A percentile compares a stretch with the other conserved stretches of the same genome.
Conservation (phyloP, 2,797 vertebrate genomes). For the Vireo griseus region DNA sequence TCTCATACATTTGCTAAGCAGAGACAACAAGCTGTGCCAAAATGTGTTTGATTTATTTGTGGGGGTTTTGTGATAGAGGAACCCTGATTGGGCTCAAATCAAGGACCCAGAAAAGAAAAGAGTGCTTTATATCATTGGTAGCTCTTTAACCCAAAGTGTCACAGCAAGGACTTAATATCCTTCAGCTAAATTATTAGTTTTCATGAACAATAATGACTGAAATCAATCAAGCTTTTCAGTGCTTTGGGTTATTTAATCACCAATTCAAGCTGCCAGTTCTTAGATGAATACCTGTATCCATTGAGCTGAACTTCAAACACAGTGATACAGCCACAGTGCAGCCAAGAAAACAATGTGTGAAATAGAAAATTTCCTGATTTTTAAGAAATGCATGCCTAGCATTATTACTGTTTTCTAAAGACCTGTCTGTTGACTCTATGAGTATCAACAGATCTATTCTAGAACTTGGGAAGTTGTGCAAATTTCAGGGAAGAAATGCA, state of each 20-base stretch:
- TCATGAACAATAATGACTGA: conserved; percentile 41
- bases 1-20: conserved; percentile 49
- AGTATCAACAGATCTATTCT: not conserved
- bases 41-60: conserved; percentile 57
- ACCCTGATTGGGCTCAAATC: conserved; percentile 28
- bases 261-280: conserved; percentile 26
- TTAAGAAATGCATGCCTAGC: not conserved
- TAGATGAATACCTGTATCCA: conserved; percentile 22
- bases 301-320: conserved; percentile 13
- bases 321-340: not conserved
- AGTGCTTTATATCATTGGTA: conserved; percentile 59
- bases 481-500: not conserved
- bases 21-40: conserved; percentile 56
- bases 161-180: conserved; percentile 59
- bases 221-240: conserved; percentile 64
- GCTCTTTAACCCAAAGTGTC: conserved; percentile 63
- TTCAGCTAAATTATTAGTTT: conserved; percentile 61
- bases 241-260: conserved; percentile 42
- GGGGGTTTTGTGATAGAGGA: conserved; percentile 36
- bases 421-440: not conserved
- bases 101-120: conserved; percentile 62
- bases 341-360: not conserved
- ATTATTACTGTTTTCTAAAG: not conserved
- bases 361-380: not conserved
- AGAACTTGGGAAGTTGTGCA: not conserved